A percentile compares a stretch with the other conserved stretches of the same genome.
Conservation (phyloP, 2,888 invertebrate genomes). For the Molorchus minor region DNA sequence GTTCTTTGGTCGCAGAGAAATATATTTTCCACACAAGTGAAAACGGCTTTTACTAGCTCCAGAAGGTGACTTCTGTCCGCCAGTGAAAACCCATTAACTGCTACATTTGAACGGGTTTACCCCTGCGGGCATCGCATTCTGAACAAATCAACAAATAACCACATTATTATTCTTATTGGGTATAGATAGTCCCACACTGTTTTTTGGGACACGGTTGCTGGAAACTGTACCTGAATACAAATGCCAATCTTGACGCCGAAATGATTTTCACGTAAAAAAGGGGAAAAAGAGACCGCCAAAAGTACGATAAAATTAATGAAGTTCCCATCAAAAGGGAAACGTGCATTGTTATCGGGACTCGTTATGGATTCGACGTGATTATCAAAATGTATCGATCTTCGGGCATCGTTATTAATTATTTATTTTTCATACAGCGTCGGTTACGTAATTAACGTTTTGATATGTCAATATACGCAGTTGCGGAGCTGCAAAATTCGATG, state of each 20-base stretch:
- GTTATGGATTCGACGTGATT: not conserved
- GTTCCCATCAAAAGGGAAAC: conserved; percentile 3
- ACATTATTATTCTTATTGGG: too few relatives aligned
- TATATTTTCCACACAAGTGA: too few relatives aligned
- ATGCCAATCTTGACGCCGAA: not conserved
- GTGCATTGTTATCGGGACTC: not conserved
- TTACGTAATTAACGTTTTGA: conserved; percentile 21
- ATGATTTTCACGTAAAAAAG: not conserved
- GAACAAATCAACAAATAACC: too few relatives aligned
- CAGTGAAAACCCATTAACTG: too few relatives aligned
- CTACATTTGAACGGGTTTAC: too few relatives aligned
- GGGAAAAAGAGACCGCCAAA: not conserved
- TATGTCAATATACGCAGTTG: conserved; percentile 4
- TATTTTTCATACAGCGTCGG: conserved; percentile 12
- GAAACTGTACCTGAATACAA: too few relatives aligned
- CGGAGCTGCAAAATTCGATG: not conserved
- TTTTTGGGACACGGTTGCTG: too few relatives aligned
- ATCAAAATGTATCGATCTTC: not conserved
- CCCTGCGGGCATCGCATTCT: too few relatives aligned
- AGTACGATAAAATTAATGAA: conserved; percentile 5
- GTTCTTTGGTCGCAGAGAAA: too few relatives aligned
- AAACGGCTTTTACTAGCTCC: too few relatives aligned
- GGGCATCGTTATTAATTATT: conserved; percentile 13
- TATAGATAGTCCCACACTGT: too few relatives aligned
- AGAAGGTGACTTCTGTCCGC: too few relatives aligned